A percentile compares a stretch with the other conserved stretches of the same genome.
These are phyloP conservation scores for Luperina nickerlii DNA, from an alignment of 2,888 invertebrate species.

Conservation along the genomic window DNA sequence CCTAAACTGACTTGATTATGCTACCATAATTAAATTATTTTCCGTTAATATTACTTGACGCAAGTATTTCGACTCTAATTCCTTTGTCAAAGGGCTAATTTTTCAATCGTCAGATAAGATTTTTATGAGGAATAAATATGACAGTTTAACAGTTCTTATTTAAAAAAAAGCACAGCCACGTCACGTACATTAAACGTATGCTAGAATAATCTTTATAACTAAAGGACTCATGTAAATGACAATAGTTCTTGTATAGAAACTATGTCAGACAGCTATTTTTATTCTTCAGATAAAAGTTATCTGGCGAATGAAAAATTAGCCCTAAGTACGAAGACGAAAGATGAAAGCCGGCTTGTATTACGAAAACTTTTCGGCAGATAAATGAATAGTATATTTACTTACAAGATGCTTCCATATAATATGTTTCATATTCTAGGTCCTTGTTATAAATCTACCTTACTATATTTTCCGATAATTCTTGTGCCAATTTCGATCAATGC, in stretches of 20 bases:
- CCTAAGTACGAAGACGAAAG: neutral
- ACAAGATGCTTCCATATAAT: slow-evolving; percentile 2
- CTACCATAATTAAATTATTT: neutral
- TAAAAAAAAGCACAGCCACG: too few relatives aligned
- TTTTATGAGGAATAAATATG: neutral
- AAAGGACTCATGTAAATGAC: too few relatives aligned
- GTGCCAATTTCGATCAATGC: slow-evolving; percentile 27
- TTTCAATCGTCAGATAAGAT: neutral
- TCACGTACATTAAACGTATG: too few relatives aligned
- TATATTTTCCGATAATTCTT: slow-evolving; percentile 4
- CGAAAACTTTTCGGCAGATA: neutral
- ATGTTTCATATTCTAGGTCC: slow-evolving; percentile 26
- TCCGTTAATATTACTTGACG: too few relatives aligned
- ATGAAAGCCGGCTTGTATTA: neutral
- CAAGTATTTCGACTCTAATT: neutral
- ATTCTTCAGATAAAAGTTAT: neutral
- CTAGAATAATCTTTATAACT: too few relatives aligned
- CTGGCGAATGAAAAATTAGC: neutral
- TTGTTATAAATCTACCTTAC: neutral
- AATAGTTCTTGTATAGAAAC: neutral
- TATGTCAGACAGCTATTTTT: neutral
- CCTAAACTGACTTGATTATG: neutral
- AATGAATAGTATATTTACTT: slow-evolving; percentile 15
- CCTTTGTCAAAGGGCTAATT: neutral
- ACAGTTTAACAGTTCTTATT: neutral